A percentile compares a stretch with the other conserved stretches of the same genome.
phyloP scores from a whole-genome alignment of 1,140 invertebrate genomes.

The Thaumetopoea pityocampa region DNA sequence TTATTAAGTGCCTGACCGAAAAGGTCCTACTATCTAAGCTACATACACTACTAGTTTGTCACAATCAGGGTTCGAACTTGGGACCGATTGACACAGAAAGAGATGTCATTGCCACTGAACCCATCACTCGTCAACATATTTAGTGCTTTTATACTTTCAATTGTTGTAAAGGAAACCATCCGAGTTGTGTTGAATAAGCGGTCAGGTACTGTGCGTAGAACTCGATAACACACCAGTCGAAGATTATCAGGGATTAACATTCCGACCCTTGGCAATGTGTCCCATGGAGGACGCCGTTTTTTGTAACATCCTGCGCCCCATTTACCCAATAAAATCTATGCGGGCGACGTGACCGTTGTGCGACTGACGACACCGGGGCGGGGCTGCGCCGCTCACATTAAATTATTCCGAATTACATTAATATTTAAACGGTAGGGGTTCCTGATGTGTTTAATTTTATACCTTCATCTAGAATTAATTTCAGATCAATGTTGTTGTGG shows the following conservation, averaged over 20 bases:
- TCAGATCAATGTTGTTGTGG: too few species aligned
- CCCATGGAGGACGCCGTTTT: slow-evolving; percentile 38
- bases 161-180: slow-evolving; percentile 55
- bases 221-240: slow-evolving; percentile 44
- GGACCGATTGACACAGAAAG: too few species aligned
- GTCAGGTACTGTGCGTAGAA: slow-evolving; percentile 66
- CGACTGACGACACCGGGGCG: slow-evolving; percentile 28
- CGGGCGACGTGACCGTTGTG: slow-evolving; percentile 37
- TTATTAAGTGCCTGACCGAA: too few species aligned
- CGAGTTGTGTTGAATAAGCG: slow-evolving; percentile 49
- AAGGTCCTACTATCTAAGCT: too few species aligned
- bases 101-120: too few species aligned
- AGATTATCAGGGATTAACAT: slow-evolving; percentile 69
- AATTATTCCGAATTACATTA: slow-evolving; percentile 61
- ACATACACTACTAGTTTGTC: too few species aligned
- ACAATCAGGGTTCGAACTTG: too few species aligned
- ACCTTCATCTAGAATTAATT: slow-evolving; percentile 1
- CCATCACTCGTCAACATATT: too few species aligned
- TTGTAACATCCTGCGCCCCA: slow-evolving; percentile 39
- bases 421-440: slow-evolving; percentile 23
- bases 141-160: slow-evolving; percentile 32
- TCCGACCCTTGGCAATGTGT: slow-evolving; percentile 36
- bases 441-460: slow-evolving; percentile 1
- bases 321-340: slow-evolving; percentile 65
- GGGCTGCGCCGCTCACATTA: too few species aligned